These are phyloP conservation scores for Drosophila dives DNA, from an alignment of 2,888 invertebrate genomes.

Conservation along the genomic window DNA sequence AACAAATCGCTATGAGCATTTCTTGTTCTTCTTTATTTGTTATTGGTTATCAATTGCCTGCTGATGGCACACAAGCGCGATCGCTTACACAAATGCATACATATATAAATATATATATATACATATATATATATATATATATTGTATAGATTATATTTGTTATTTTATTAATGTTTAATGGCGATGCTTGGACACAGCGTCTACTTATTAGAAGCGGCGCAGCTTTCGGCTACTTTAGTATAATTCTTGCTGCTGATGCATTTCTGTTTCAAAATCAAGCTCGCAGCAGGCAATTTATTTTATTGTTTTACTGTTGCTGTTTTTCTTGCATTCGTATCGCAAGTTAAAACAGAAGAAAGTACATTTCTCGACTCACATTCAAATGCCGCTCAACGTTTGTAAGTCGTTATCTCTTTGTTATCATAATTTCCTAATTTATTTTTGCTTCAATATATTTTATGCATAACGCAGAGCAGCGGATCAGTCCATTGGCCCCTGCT, in stretches of 20 bases:
- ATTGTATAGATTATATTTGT: slow-evolving; percentile 8
- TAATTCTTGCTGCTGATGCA: slow-evolving; percentile 22
- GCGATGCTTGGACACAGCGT: slow-evolving; percentile 20
- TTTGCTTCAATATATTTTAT: neutral
- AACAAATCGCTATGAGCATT: slow-evolving; percentile 25
- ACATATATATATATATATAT: neutral
- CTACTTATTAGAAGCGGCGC: slow-evolving; percentile 35
- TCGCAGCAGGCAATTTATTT: slow-evolving; percentile 26
- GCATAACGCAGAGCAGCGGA: neutral
- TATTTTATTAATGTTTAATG: slow-evolving; percentile 31
- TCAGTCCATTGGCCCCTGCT: neutral
- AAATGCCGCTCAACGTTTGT: slow-evolving; percentile 10
- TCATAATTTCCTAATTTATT: slow-evolving; percentile 1
- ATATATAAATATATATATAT: slow-evolving; percentile 6
- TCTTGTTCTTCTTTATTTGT: slow-evolving; percentile 5
- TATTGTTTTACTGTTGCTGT: slow-evolving; percentile 10
- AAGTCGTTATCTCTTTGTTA: slow-evolving; percentile 12
- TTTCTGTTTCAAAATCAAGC: slow-evolving; percentile 35
- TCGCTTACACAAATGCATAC: slow-evolving; percentile 24
- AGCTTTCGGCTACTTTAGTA: slow-evolving; percentile 28
- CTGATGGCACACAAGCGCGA: slow-evolving; percentile 18
- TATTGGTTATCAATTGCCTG: slow-evolving; percentile 38
- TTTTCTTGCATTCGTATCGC: neutral
- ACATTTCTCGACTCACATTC: neutral
- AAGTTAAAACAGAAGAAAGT: slow-evolving; percentile 1